Conservation (phyloP, 2,888 invertebrate species). For the Mongoloraphidia duomilia region DNA sequence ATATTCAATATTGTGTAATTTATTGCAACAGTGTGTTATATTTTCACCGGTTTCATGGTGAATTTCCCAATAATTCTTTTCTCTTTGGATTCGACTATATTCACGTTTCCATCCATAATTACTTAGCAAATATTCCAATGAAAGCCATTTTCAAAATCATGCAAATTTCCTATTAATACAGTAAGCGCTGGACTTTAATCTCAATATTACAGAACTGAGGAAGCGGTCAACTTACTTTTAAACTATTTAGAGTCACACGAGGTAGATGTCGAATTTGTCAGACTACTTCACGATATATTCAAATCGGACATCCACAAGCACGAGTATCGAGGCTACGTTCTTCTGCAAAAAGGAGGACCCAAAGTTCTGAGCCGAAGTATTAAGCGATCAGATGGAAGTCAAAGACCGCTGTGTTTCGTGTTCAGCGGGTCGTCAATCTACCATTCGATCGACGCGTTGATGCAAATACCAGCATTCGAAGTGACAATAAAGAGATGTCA, state of each 20-base stretch:
- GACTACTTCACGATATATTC: constrained; percentile 42
- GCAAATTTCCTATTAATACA: too few species aligned
- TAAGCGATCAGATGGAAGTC: constrained; percentile 39
- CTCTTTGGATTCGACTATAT: too few species aligned
- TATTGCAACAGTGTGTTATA: too few species aligned
- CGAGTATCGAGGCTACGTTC: constrained; percentile 45
- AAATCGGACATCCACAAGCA: constrained; percentile 33
- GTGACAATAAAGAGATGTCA: constrained; percentile 48
- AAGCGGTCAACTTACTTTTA: constrained; percentile 50
- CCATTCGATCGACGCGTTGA: constrained; percentile 30
- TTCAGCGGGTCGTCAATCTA: constrained; percentile 38
- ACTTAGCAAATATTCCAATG: too few species aligned
- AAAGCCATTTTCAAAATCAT: too few species aligned
- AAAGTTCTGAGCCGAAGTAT: constrained; percentile 33
- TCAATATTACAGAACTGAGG: constrained; percentile 44
- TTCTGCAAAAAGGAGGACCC: constrained; percentile 25
- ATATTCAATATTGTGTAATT: too few species aligned
- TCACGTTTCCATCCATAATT: too few species aligned
- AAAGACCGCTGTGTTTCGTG: constrained; percentile 50
- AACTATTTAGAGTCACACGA: constrained; percentile 44
- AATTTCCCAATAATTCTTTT: too few species aligned
- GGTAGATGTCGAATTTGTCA: constrained; percentile 45
- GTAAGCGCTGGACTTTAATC: too few species aligned
- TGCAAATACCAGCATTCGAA: constrained; percentile 50
- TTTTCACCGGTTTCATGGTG: too few species aligned